phyloP scores from a whole-genome alignment of 2,113 vertebrate species.

The Isurus oxyrinchus region DNA sequence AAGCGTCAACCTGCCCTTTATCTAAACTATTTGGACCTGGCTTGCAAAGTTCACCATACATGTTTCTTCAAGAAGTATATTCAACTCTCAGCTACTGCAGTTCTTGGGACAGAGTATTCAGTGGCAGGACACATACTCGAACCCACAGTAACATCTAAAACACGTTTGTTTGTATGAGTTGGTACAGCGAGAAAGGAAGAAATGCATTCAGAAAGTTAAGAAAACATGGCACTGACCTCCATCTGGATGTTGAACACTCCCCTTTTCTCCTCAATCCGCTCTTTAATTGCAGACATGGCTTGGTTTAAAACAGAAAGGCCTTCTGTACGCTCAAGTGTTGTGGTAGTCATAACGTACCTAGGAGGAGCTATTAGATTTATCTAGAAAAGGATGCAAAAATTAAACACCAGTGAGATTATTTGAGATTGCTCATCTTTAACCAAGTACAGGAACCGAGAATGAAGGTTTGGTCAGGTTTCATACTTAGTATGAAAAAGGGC shows the following conservation, averaged over 20 bases:
- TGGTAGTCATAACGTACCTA: conserved; percentile 98
- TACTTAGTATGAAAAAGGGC: not conserved
- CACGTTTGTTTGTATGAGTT: not conserved
- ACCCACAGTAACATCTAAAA: not conserved
- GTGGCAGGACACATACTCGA: not conserved
- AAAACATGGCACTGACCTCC: conserved; percentile 66
- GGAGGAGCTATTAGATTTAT: conserved; percentile 97
- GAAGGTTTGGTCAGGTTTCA: not conserved
- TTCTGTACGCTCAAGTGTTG: conserved; percentile 92
- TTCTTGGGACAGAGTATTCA: not conserved
- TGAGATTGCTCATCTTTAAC: not conserved
- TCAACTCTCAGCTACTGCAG: not conserved
- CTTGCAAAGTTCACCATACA: not conserved
- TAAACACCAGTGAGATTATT: not conserved
- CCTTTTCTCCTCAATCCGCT: conserved; percentile 95
- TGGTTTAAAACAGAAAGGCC: conserved; percentile 93
- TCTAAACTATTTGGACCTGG: not conserved
- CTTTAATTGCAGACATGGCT: conserved; percentile 96
- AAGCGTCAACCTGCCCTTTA: not conserved
- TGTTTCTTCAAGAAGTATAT: not conserved
- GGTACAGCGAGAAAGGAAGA: not conserved
- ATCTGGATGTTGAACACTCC: conserved; percentile 97
- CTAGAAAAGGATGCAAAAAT: conserved; percentile 49
- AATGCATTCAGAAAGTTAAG: not conserved
- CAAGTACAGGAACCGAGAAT: not conserved